These are phyloP conservation scores for Myotis myotis DNA, from an alignment of 2,797 vertebrate species.

Conservation along the genomic window DNA sequence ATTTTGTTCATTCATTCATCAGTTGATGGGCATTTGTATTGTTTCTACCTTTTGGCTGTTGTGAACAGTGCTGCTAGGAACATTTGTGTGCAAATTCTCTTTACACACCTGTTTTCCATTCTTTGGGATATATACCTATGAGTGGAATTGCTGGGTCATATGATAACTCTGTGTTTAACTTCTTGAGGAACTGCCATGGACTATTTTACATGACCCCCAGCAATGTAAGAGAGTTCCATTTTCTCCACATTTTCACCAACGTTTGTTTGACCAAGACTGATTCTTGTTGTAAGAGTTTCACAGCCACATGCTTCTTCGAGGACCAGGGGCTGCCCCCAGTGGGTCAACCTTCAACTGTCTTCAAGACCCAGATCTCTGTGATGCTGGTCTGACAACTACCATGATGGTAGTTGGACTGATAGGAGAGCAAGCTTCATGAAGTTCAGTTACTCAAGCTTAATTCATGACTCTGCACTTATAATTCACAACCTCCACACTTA, in stretches of 20 bases:
- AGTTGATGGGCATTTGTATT: neutral
- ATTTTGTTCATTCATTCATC: neutral
- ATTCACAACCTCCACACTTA: neutral
- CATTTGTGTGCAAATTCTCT: neutral
- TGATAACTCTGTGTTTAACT: neutral
- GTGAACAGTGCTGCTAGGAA: neutral
- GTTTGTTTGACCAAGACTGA: neutral
- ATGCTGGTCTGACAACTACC: neutral
- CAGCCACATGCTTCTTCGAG: neutral
- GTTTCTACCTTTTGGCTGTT: neutral
- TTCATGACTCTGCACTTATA: neutral
- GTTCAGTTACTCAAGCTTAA: neutral
- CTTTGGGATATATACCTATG: neutral
- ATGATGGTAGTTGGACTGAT: accelerated
- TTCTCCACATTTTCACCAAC: neutral
- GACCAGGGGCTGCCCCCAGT: neutral
- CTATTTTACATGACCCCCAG: neutral
- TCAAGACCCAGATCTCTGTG: neutral
- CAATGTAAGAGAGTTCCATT: neutral
- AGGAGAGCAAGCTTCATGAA: neutral
- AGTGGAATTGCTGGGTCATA: neutral
- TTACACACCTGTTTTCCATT: neutral
- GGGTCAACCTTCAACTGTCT: neutral
- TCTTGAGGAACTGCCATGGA: neutral
- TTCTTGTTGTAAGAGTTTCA: neutral